phyloP scores from a whole-genome alignment of 2,113 vertebrate species.

The Microtus oregoni region DNA sequence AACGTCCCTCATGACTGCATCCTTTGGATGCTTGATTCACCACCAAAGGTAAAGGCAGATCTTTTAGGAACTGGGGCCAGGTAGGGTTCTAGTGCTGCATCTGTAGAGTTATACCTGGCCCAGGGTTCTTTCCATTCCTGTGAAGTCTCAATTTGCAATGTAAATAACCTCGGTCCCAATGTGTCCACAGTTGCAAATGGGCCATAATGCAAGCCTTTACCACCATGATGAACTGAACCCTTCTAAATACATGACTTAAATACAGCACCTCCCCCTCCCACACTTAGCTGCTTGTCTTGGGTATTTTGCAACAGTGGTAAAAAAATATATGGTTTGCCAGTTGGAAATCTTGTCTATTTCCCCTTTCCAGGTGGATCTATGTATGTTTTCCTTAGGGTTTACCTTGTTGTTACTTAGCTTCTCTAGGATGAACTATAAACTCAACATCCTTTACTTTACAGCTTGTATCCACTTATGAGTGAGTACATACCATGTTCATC shows the following conservation, averaged over 20 bases:
- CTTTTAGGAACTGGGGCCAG: neutral
- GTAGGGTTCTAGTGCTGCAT: neutral
- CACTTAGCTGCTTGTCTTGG: neutral
- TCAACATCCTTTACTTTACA: too few relatives aligned
- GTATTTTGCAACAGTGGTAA: neutral
- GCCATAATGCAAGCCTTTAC: neutral
- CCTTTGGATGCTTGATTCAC: neutral
- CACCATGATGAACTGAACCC: neutral
- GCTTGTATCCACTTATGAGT: too few relatives aligned
- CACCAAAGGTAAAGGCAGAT: neutral
- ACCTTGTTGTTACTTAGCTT: too few relatives aligned
- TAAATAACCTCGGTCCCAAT: neutral
- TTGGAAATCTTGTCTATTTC: neutral
- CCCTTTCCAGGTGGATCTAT: too few relatives aligned
- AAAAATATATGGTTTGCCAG: neutral
- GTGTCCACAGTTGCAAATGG: too few relatives aligned
- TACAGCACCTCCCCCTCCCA: neutral
- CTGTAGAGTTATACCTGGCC: neutral
- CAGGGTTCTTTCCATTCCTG: too few relatives aligned
- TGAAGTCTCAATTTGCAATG: neutral
- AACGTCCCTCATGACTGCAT: neutral
- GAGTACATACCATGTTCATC: too few relatives aligned
- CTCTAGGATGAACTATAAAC: too few relatives aligned
- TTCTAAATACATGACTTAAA: neutral
- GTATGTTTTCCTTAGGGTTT: too few relatives aligned